A percentile compares a stretch with the other conserved stretches of the same genome.
Conservation (phyloP, 1,140 invertebrate species). For the Ostrea denselamellosa region DNA sequence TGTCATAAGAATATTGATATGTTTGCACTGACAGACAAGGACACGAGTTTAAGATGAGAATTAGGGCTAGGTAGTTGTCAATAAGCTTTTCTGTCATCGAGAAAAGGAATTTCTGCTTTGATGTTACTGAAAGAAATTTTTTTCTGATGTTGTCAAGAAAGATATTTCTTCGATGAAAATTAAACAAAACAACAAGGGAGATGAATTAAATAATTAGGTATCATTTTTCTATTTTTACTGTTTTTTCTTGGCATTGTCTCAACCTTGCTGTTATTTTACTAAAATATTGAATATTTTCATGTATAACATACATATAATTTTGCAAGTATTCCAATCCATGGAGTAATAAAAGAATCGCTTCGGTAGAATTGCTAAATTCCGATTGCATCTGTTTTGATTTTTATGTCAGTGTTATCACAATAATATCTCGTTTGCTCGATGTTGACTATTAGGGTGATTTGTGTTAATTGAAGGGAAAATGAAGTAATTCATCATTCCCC, state of each 20-base stretch:
- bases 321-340: neutral
- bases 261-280: too few relatives aligned
- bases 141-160: neutral
- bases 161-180: too few relatives aligned
- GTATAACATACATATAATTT: neutral
- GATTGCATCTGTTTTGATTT: conserved; percentile 2
- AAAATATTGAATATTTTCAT: neutral
- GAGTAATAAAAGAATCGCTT: conserved; percentile 32
- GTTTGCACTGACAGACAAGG: neutral
- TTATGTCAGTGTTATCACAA: neutral
- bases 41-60: neutral
- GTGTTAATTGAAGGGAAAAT: conserved; percentile 10
- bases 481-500: neutral
- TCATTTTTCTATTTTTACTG: too few relatives aligned
- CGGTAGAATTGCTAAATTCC: conserved; percentile 5
- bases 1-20: neutral
- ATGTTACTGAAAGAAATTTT: neutral
- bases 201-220: too few relatives aligned
- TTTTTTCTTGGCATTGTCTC: too few relatives aligned
- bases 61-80: neutral
- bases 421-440: neutral
- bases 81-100: too few relatives aligned
- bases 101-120: neutral
- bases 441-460: conserved; percentile 2
- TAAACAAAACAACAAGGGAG: too few relatives aligned